Base-by-base conservation (phyloP, 1,140 invertebrate genomes). In the Hesperophylax magnus region DNA sequence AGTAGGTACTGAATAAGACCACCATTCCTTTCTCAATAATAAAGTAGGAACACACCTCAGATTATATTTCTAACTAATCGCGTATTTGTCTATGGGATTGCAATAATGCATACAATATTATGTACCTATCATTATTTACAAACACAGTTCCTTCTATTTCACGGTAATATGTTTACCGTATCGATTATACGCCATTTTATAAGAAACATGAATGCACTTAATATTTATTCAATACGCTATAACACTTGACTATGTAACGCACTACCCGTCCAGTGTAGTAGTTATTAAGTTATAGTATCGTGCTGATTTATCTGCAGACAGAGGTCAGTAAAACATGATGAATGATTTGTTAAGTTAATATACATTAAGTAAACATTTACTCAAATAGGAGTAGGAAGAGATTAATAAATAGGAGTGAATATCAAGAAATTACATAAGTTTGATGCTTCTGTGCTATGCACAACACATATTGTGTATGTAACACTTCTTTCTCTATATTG, bases 31-130 rank as follows among this genome's bases (percentile, higher is more conserved):
- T 67, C 54, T 39, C 47, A 63, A 39, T 74, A 31, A 47, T 15
- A 78, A 34, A 69, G 71, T 60, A 52, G 77, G 75, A 63, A 77
- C 72, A 74, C 72, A 71, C 75, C 54, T 60, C 22, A 77, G 52
- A 78, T 75, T 78, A 77, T 58, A 72, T 80, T 61, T 82, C 81
- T 82, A 82, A 72, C 77, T 82, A 82, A 72, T 79, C 78, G 81
- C 78, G 79, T 74, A 77, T 82, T 82, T 78, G 34, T 76, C 24
- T 61, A 61, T 61, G 20, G 60, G 24, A 61, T 22, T 61, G 60
- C 60, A 61, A 61, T 24, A 61, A 15, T 61, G 60, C 22, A 22
- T 61, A 27, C 60, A 61, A 61, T 61, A n/a, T 24, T 61, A 7
- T 14, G 17, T 58, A 61, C 15, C 60, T 78, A 78, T 69, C 53